Evolutionary conservation across 1,140 invertebrate genomes (phyloP).

Genomic region (Oryctes rhinoceros): DNA sequence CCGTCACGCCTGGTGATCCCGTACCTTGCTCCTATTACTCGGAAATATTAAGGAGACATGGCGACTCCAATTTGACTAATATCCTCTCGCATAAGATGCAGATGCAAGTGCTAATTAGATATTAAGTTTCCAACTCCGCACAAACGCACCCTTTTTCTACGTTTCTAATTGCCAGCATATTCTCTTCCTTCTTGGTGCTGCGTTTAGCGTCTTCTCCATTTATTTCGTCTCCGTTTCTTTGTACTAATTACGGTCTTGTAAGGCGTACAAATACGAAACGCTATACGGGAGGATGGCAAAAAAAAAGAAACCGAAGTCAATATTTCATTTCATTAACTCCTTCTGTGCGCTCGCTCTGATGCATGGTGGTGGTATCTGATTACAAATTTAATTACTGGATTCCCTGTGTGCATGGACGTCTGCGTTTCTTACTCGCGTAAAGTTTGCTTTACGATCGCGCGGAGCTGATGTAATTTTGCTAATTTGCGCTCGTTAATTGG

Average conservation of each 20-base stretch:
- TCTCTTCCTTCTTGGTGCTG: not conserved
- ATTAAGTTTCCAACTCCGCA: conserved; percentile 39
- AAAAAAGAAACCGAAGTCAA: conserved; percentile 29
- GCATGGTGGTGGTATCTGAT: conserved; percentile 25
- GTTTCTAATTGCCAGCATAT: conserved; percentile 35
- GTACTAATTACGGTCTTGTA: conserved; percentile 40
- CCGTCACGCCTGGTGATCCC: not conserved
- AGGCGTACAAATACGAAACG: conserved; percentile 17
- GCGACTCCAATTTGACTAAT: conserved; percentile 22
- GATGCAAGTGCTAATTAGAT: conserved; percentile 45
- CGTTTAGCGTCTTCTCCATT: not conserved
- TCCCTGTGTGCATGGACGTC: not conserved
- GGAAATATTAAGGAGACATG: not conserved
- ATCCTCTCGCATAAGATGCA: conserved; percentile 34
- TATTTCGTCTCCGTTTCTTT: not conserved
- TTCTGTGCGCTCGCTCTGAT: not conserved
- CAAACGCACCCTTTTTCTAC: not conserved
- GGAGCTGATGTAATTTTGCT: not conserved
- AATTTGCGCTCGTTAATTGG: not conserved
- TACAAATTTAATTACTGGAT: conserved; percentile 27
- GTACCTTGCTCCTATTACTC: conserved; percentile 1
- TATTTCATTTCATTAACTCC: conserved; percentile 38
- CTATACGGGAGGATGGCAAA: conserved; percentile 9
- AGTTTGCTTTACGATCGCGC: not conserved
- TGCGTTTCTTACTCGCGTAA: not conserved